Conservation (phyloP, 1,140 invertebrate species). For the Thaumetopoea pityocampa region DNA sequence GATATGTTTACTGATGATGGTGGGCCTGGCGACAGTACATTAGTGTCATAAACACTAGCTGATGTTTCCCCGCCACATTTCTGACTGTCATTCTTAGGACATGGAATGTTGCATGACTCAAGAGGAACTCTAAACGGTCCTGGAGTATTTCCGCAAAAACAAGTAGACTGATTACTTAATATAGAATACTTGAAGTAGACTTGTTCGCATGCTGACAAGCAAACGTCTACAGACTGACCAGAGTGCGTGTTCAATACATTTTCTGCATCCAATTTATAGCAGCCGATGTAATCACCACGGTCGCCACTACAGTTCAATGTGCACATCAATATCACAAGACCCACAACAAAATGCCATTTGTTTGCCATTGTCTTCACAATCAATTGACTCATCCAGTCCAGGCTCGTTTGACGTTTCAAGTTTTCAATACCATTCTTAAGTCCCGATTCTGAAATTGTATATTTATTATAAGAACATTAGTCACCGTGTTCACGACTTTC, state of each 20-base stretch:
- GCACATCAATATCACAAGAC: conserved; percentile 27
- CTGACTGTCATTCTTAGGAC: conserved; percentile 73
- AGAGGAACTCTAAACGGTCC: conserved; percentile 41
- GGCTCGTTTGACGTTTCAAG: conserved; percentile 21
- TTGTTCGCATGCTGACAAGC: conserved; percentile 63
- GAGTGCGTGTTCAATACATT: conserved; percentile 60
- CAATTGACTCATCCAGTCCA: conserved; percentile 41
- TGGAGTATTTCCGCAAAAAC: conserved; percentile 60
- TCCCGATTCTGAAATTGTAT: background rate
- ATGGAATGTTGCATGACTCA: conserved; percentile 63
- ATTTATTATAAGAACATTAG: conserved; percentile 7
- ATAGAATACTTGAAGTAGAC: conserved; percentile 66
- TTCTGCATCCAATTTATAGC: conserved; percentile 43
- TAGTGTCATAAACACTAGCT: conserved; percentile 75
- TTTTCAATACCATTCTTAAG: too few relatives aligned
- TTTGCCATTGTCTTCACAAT: conserved; percentile 49
- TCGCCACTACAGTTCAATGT: conserved; percentile 26
- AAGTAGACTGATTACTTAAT: conserved; percentile 63
- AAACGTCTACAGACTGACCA: conserved; percentile 64
- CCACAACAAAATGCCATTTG: conserved; percentile 21
- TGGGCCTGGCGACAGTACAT: conserved; percentile 58
- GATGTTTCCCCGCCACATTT: conserved; percentile 74
- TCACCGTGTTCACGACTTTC: too few relatives aligned
- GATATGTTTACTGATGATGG: conserved; percentile 63
- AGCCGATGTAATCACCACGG: conserved; percentile 61